Evolutionary conservation across 2,888 invertebrate species (phyloP).

Genomic region (Ormyrus pomaceus): DNA sequence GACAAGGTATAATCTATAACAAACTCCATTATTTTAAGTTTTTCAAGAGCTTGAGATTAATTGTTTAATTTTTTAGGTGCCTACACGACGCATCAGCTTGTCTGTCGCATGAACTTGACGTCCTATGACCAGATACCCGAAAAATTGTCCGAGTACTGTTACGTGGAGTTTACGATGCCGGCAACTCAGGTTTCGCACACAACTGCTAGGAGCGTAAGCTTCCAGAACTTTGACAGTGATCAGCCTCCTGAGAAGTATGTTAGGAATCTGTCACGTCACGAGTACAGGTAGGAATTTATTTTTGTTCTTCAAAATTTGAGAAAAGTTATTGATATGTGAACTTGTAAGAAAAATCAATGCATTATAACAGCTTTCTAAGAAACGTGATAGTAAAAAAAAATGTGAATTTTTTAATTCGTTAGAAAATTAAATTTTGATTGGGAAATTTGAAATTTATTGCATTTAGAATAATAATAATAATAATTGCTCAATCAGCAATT

Average conservation of each 20-base stretch:
- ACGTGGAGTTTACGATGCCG: slow-evolving; percentile 99
- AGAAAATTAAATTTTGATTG: no score
- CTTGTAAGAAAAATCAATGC: no score
- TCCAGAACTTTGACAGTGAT: slow-evolving; percentile 89
- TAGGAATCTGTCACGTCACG: slow-evolving; percentile 95
- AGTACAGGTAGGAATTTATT: slow-evolving; percentile 83
- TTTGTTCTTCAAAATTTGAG: no score
- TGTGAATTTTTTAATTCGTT: no score
- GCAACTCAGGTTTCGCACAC: slow-evolving; percentile 96
- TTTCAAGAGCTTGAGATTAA: no score
- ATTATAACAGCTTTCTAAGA: no score
- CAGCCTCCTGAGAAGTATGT: slow-evolving; percentile 99
- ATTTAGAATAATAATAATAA: no score
- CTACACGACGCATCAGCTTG: slow-evolving; percentile 97
- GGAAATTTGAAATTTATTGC: no score
- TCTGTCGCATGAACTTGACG: slow-evolving; percentile 95
- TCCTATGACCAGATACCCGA: slow-evolving; percentile 98
- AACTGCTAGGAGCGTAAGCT: slow-evolving; percentile 95
- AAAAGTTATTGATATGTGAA: no score
- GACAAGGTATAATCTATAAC: slow-evolving; percentile 85
- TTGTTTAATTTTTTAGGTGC: slow-evolving; percentile 83
- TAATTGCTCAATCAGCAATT: no score
- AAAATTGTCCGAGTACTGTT: slow-evolving; percentile 90
- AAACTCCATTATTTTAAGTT: no score
- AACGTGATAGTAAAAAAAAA: no score